Evolutionary conservation across 2,888 invertebrate species (phyloP).

Genomic region (Phragmatobia fuliginosa): DNA sequence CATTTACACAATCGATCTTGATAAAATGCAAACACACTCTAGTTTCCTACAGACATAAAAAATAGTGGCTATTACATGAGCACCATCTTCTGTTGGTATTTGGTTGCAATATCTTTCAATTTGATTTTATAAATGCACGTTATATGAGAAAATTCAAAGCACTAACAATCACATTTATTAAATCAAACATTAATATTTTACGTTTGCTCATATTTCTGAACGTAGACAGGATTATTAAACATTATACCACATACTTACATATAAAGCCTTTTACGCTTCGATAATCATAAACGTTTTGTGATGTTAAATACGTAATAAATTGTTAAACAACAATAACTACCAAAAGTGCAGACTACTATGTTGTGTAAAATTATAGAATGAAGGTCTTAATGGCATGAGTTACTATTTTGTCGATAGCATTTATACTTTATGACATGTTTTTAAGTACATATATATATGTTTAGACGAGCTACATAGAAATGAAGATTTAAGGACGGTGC

Average conservation of each 20-base stretch:
- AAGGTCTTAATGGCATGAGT: not conserved
- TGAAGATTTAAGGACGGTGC: slow-evolving; percentile 35
- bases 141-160: too few relatives aligned
- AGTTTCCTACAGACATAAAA: slow-evolving; percentile 4
- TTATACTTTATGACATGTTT: not conserved
- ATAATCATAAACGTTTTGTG: not conserved
- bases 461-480: not conserved
- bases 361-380: not conserved
- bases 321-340: not conserved
- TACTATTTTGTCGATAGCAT: not conserved
- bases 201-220: not conserved
- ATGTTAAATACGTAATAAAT: not conserved
- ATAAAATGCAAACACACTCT: slow-evolving; percentile 1
- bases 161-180: not conserved
- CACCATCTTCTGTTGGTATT: not conserved
- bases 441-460: not conserved
- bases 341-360: not conserved
- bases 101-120: not conserved
- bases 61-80: slow-evolving; percentile 3
- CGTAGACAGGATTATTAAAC: not conserved
- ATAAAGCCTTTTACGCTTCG: not conserved
- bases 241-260: not conserved
- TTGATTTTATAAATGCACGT: not conserved
- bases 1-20: slow-evolving; percentile 8
- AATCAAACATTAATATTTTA: not conserved